Conservation (phyloP, 2,797 vertebrate species). For the Tolypeutes matacus region DNA sequence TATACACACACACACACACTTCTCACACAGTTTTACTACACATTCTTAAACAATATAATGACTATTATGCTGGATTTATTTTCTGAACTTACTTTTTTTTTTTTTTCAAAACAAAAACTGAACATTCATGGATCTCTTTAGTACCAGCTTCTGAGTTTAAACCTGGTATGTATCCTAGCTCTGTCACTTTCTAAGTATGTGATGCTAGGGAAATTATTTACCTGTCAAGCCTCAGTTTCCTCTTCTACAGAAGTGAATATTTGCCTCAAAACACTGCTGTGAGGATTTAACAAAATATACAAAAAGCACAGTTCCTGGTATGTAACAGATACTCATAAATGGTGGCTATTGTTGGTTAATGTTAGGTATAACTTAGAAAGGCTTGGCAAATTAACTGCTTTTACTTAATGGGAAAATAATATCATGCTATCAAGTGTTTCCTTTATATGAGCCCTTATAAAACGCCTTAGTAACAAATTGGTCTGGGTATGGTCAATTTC, state of each 20-base stretch:
- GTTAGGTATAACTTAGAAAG: slow-evolving; percentile 40
- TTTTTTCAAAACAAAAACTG: not conserved
- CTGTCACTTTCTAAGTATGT: not conserved
- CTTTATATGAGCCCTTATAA: slow-evolving; percentile 14
- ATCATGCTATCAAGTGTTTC: slow-evolving; percentile 44
- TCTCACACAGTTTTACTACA: not conserved
- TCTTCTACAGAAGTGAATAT: not conserved
- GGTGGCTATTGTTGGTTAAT: not conserved
- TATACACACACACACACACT: not conserved
- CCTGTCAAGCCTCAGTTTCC: slow-evolving; percentile 25
- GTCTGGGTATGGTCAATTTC: slow-evolving; percentile 9
- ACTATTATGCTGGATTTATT: not conserved
- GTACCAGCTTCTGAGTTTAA: slow-evolving; percentile 27
- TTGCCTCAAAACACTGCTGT: slow-evolving; percentile 25
- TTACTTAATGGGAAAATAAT: slow-evolving; percentile 41
- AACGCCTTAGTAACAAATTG: slow-evolving; percentile 44
- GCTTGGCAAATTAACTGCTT: slow-evolving; percentile 20
- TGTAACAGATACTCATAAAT: slow-evolving; percentile 7
- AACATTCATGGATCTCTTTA: not conserved
- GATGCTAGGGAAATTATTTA: slow-evolving; percentile 27
- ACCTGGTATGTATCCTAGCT: not conserved
- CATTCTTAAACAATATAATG: slow-evolving; percentile 55
- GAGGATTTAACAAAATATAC: slow-evolving; percentile 41
- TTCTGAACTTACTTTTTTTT: not conserved
- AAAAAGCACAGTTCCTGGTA: slow-evolving; percentile 44